These are phyloP conservation scores for Smittia sp. DNA, from an alignment of 2,888 invertebrate genomes.

Conservation along the genomic window DNA sequence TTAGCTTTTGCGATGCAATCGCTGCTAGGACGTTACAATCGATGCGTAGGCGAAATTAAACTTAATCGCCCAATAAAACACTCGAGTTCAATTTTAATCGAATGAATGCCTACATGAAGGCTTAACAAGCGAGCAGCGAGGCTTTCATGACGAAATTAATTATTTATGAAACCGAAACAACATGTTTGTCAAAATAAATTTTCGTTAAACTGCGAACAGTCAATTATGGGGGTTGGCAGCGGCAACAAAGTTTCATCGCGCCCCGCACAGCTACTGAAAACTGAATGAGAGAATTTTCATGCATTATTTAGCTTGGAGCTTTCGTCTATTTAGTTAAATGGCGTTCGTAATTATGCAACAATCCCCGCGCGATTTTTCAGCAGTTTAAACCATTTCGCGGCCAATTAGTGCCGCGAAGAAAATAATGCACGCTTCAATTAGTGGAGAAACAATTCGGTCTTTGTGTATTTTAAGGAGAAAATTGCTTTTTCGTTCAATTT, in stretches of 20 bases:
- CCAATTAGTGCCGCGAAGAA: background rate
- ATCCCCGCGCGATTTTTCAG: background rate
- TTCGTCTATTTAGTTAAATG: conserved; percentile 11
- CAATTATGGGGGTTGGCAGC: background rate
- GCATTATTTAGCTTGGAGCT: background rate
- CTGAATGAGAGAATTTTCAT: background rate
- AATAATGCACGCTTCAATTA: background rate
- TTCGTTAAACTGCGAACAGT: background rate
- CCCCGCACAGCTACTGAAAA: background rate
- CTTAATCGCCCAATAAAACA: conserved; percentile 1
- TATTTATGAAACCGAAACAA: conserved; percentile 4
- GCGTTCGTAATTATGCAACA: conserved; percentile 24
- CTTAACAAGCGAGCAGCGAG: background rate
- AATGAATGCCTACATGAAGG: too few species aligned
- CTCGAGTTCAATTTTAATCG: background rate
- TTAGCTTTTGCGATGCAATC: too few species aligned
- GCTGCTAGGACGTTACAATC: too few species aligned
- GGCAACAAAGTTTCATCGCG: background rate
- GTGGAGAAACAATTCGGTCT: background rate
- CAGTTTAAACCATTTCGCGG: background rate
- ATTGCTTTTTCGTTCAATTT: conserved; percentile 28
- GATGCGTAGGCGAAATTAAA: background rate
- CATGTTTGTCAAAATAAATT: background rate
- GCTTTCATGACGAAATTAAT: conserved; percentile 2
- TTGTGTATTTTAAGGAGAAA: background rate